Evolutionary conservation across 2,797 vertebrate genomes (phyloP).

Genomic region (Sebastes cheni): DNA sequence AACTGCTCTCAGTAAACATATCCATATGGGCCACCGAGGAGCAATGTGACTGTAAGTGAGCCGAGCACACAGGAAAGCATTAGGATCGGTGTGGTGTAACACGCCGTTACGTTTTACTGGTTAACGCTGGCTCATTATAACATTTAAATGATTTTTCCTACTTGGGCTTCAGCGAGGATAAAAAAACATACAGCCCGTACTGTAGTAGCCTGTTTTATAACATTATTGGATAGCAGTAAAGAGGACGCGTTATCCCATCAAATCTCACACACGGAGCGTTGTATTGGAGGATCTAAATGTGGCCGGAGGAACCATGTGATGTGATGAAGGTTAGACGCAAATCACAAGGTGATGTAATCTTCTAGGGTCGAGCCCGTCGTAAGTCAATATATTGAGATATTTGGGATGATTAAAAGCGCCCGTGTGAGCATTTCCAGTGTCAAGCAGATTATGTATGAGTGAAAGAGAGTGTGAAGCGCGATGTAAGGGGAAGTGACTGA

Average conservation of each 20-base stretch:
- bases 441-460: conserved; percentile 36
- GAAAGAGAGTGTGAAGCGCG: conserved; percentile 42
- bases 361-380: conserved; percentile 27
- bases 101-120: conserved; percentile 20
- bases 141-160: background rate
- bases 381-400: conserved; percentile 43
- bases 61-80: conserved; percentile 29
- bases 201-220: conserved; percentile 6
- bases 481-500: conserved; percentile 52
- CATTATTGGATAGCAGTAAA: conserved; percentile 39
- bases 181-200: background rate
- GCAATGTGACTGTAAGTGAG: conserved; percentile 26
- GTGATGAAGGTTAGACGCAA: conserved; percentile 35
- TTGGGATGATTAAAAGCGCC: conserved; percentile 48
- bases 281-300: conserved; percentile 43
- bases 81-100: conserved; percentile 4
- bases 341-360: conserved; percentile 47
- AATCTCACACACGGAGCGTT: conserved; percentile 19
- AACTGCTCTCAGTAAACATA: conserved; percentile 63
- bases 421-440: conserved; percentile 58
- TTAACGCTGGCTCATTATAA: conserved; percentile 16
- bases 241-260: conserved; percentile 11
- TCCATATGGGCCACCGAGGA: conserved; percentile 50
- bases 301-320: conserved; percentile 16
- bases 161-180: background rate